Evolutionary conservation across 2,888 invertebrate species (phyloP).

Genomic region (Clanis bilineata): DNA sequence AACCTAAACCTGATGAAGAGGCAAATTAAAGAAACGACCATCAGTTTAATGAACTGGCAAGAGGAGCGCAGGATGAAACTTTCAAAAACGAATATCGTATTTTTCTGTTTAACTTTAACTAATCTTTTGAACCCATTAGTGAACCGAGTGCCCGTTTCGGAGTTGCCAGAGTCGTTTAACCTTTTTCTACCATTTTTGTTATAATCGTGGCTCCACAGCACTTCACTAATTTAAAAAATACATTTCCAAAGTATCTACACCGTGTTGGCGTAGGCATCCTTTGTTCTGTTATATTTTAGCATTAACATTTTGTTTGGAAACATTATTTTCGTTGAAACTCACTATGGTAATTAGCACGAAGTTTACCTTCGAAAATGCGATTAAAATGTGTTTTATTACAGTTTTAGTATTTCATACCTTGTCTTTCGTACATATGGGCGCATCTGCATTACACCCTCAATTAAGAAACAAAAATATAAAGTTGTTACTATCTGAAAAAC

Average conservation of each 20-base stretch:
- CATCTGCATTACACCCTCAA: no score
- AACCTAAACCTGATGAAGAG: not conserved
- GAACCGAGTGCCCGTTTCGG: constrained; percentile 6
- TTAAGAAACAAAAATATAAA: no score
- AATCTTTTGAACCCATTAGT: constrained; percentile 11
- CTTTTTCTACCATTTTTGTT: constrained; percentile 7
- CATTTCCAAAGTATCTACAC: not conserved
- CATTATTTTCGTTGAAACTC: not conserved
- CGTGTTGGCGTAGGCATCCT: not conserved
- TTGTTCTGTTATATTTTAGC: constrained; percentile 1
- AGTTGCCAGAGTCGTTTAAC: not conserved
- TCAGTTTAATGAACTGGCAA: not conserved
- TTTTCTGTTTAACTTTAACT: constrained; percentile 13
- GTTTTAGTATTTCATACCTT: not conserved
- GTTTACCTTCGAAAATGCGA: not conserved
- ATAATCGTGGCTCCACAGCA: constrained; percentile 10
- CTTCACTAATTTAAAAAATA: constrained; percentile 7
- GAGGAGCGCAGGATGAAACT: not conserved
- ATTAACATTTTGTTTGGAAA: not conserved
- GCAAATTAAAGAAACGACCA: not conserved
- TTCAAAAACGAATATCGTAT: constrained; percentile 12
- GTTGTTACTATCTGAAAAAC: no score
- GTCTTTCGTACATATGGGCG: no score
- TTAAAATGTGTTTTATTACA: not conserved
- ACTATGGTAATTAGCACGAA: not conserved